Base-by-base conservation (phyloP, 2,113 vertebrate genomes). In the Dipodomys ordii region DNA sequence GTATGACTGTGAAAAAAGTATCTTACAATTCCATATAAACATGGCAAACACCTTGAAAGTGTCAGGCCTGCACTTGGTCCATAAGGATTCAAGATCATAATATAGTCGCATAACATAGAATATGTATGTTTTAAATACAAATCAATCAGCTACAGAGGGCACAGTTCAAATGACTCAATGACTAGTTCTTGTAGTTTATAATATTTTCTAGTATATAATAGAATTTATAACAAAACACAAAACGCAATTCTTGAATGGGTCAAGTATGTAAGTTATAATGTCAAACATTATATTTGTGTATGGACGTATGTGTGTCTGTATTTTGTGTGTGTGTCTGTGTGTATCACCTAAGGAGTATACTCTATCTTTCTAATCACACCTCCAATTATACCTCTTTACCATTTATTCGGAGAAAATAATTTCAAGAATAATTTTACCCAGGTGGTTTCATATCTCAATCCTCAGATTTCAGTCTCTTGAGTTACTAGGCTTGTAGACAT, bases 31-130 rank as follows among this genome's bases (percentile, higher is more conserved):
- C 28, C 5, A 25, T 67, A 83, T n/a, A 13, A 72, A 12, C 67
- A 44, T 68, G n/a, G 65, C 65, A 69, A 69, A 84, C 23, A 84
- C 2, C 78, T 90, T 78, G 23, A 28, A 88, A 87, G 39, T 92
- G 25, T 73, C 25, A 85, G 28, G 13, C 35, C 67, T 76, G 44
- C 19, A 74, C 32, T 64, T 90, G 64, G 92, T 49, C 60, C 32
- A 62, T 68, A 64, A 71, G 25, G 22, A 79, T 7, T 49, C 60
- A 88, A 57, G 72, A 44, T 18, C 1, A 44, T 71, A 87, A 74
- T 53, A 57, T 87, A 86, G 30, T 67, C 83, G 35, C 60, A 76
- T 71, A 30, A 39, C 35, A 85, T 19, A 53, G 16, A n/a, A 4
- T 71, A 11, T 25, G 46, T 30, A 80, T 25, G 67, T 68, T 91